Conservation (phyloP, 2,888 invertebrate species). For the Synergus gifuensis region DNA sequence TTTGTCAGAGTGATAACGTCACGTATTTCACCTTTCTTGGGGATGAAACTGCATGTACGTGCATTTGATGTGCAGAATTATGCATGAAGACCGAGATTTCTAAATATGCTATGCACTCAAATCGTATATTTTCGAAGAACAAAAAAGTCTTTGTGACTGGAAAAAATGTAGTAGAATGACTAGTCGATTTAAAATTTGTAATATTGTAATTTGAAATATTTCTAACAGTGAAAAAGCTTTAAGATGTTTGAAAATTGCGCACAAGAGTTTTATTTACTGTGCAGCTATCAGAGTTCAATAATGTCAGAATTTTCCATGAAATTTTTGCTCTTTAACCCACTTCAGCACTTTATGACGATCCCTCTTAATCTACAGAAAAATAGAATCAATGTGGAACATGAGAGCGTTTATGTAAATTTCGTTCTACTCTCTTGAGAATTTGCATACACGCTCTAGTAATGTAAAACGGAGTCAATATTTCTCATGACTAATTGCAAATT, state of each 20-base stretch:
- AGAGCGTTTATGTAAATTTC: constrained; percentile 31
- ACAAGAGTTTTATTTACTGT: too few species aligned
- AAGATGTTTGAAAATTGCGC: constrained; percentile 29
- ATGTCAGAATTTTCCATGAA: constrained; percentile 44
- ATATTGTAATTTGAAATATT: constrained; percentile 11
- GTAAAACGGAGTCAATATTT: constrained; percentile 6
- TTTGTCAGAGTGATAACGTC: constrained; percentile 29
- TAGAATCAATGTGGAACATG: constrained; percentile 1
- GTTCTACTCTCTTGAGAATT: constrained; percentile 2
- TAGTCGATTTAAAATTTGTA: too few species aligned
- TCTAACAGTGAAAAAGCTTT: constrained; percentile 44
- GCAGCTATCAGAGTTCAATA: neutral
- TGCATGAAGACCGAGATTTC: constrained; percentile 28
- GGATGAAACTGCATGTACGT: constrained; percentile 10
- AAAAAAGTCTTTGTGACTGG: neutral
- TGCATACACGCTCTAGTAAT: constrained; percentile 19
- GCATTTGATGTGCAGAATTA: constrained; percentile 35
- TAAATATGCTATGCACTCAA: neutral
- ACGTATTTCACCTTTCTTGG: constrained; percentile 26
- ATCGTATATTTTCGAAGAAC: neutral
- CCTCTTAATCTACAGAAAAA: neutral
- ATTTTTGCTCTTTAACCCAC: neutral
- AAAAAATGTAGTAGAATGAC: too few species aligned
- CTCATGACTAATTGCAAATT: neutral
- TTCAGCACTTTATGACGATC: neutral